A percentile compares a stretch with the other conserved stretches of the same genome.
Evolutionary conservation across 1,140 invertebrate species (phyloP).

Genomic region (Campoletis sonorensis): DNA sequence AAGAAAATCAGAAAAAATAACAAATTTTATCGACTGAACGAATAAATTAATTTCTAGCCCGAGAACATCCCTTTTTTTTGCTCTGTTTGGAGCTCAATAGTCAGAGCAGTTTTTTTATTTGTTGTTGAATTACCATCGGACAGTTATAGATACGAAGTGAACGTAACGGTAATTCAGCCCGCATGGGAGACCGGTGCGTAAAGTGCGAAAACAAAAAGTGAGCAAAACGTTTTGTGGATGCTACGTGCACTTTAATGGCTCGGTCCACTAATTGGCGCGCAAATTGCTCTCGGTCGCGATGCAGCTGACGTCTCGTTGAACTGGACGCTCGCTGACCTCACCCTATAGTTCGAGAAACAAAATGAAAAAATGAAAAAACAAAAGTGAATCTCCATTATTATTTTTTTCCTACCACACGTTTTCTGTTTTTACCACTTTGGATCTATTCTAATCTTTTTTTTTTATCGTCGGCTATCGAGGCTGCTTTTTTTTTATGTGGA

Average conservation of each 20-base stretch:
- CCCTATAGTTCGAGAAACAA: background rate
- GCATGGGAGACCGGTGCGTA: background rate
- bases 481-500: background rate
- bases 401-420: conserved; percentile 2
- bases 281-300: conserved; percentile 34
- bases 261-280: conserved; percentile 31
- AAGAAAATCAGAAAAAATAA: background rate
- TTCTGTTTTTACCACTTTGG: background rate
- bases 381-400: conserved; percentile 8
- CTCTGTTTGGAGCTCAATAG: background rate
- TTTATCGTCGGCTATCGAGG: background rate
- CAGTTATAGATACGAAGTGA: background rate
- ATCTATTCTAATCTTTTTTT: background rate
- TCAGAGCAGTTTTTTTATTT: background rate
- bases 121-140: background rate
- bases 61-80: background rate
- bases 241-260: conserved; percentile 34
- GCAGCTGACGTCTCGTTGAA: conserved; percentile 34
- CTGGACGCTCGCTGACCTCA: conserved; percentile 9
- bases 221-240: conserved; percentile 6
- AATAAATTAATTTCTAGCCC: background rate
- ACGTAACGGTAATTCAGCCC: background rate
- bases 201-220: background rate
- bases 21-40: background rate
- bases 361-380: background rate